These are phyloP conservation scores for Aporophyla nigra DNA, from an alignment of 2,888 invertebrate species.

Conservation along the genomic window DNA sequence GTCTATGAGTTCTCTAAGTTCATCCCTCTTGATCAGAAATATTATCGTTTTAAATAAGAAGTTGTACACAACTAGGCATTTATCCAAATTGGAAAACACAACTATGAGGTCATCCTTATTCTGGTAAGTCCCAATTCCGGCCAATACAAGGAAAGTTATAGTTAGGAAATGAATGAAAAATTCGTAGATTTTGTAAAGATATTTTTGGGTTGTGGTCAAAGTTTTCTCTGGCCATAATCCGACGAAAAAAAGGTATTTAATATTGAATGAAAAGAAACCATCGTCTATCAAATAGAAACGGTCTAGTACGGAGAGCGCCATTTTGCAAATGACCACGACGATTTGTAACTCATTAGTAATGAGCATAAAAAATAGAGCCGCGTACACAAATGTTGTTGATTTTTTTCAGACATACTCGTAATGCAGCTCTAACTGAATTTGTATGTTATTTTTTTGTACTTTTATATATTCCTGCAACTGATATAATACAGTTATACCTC, in stretches of 20 bases:
- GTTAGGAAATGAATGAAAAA: slow-evolving; percentile 70
- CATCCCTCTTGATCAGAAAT: slow-evolving; percentile 74
- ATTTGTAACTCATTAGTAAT: slow-evolving; percentile 23
- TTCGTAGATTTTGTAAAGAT: slow-evolving; percentile 78
- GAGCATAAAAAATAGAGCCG: slow-evolving; percentile 18
- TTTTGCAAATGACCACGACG: slow-evolving; percentile 68
- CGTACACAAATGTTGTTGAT: slow-evolving; percentile 39
- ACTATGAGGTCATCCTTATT: slow-evolving; percentile 69
- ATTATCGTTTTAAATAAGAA: slow-evolving; percentile 78
- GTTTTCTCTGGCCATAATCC: slow-evolving; percentile 82
- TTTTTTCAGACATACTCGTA: not conserved
- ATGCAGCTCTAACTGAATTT: not conserved
- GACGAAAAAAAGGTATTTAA: slow-evolving; percentile 78
- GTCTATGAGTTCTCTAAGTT: slow-evolving; percentile 73
- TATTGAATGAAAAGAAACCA: slow-evolving; percentile 80
- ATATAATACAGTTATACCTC: not conserved
- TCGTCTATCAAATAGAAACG: slow-evolving; percentile 66
- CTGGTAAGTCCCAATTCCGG: slow-evolving; percentile 77
- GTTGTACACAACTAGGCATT: slow-evolving; percentile 77
- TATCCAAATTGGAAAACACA: slow-evolving; percentile 80
- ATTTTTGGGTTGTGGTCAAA: slow-evolving; percentile 63
- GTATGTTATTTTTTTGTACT: not conserved
- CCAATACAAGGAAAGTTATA: slow-evolving; percentile 70
- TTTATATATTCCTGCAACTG: not conserved
- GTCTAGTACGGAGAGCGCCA: slow-evolving; percentile 63